Evolutionary conservation across 2,797 vertebrate species (phyloP), one percentile per base, ranked within the genome.

Genomic region (Sphaeramia orbicularis): DNA sequence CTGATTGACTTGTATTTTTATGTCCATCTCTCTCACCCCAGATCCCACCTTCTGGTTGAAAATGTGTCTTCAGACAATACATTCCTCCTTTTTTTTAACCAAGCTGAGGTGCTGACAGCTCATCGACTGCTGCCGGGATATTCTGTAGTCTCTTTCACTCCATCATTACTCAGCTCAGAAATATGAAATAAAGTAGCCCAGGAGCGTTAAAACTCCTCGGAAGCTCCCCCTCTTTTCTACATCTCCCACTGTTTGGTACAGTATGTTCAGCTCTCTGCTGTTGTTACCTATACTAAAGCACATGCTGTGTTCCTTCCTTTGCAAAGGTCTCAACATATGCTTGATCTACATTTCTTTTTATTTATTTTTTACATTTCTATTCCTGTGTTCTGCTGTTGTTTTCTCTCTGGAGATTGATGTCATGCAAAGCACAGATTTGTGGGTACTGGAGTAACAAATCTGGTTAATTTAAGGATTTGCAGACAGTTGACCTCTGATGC

Each of bases 121-220:
- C 52, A 73, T 73, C 74, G 66, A 6, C 74, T 58, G 2, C 75
- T 48, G 42, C 76, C 66, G 66, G 66, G 71, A 59, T 83, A 24
- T 54, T 75, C 43, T 70, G 54, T 48, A 38, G 68, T 62, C 63
- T 78, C 66, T 68, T 76, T 68, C 27, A 40, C 54, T 71, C 41
- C 13, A 76, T 71, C 76, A 78, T 89, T 89, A 89, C 84, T 89
- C 85, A 59, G 75, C 66, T 51, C 61, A 62, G 64, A 89, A 89
- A 83, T 78, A 85, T 86, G 82, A 89, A 87, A 71, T 76, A 51
- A 70, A 83, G 50, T 52, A 78, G 76, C 72, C 44, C 68, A 13
- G 86, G 82, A 83, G 86, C 40, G 8, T 65, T 42, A 0, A 52
- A 76, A 67, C 83, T 84, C 71, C 72, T 53, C 30, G 53, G 54